These are phyloP conservation scores for Petrolisthes cinctipes DNA, from an alignment of 2,888 invertebrate species.

Conservation along the genomic window DNA sequence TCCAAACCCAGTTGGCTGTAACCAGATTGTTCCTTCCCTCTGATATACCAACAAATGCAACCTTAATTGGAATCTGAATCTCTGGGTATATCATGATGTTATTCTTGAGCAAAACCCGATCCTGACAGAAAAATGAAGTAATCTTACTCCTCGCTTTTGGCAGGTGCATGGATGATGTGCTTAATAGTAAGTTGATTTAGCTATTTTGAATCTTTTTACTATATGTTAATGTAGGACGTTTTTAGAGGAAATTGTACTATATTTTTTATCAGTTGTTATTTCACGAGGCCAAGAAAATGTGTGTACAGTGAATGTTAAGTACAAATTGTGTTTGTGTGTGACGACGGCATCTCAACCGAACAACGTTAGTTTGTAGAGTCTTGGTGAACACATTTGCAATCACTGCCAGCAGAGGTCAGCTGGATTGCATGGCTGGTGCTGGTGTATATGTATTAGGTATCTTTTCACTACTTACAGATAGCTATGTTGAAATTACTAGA, in stretches of 20 bases:
- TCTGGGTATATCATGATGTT: too few relatives aligned
- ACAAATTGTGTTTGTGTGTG: constrained; percentile 23
- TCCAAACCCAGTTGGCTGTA: neutral
- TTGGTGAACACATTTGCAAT: too few relatives aligned
- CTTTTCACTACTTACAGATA: too few relatives aligned
- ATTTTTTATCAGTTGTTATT: constrained; percentile 25
- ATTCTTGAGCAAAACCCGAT: too few relatives aligned
- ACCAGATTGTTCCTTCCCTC: too few relatives aligned
- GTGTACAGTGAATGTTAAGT: constrained; percentile 22
- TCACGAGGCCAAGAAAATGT: constrained; percentile 15
- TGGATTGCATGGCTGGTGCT: too few relatives aligned
- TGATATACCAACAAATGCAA: too few relatives aligned
- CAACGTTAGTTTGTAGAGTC: too few relatives aligned
- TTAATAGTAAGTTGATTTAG: neutral
- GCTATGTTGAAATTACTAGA: too few relatives aligned
- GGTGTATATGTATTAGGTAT: too few relatives aligned
- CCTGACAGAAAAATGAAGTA: neutral
- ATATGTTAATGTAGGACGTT: neutral
- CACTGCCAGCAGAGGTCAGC: too few relatives aligned
- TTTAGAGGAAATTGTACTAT: neutral
- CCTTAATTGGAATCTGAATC: too few relatives aligned
- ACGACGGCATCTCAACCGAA: neutral
- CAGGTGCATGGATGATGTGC: neutral
- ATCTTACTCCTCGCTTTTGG: constrained; percentile 3
- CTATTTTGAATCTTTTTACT: constrained; percentile 3